Conservation (phyloP, 2,113 vertebrate genomes). For the Etheostoma cragini region DNA sequence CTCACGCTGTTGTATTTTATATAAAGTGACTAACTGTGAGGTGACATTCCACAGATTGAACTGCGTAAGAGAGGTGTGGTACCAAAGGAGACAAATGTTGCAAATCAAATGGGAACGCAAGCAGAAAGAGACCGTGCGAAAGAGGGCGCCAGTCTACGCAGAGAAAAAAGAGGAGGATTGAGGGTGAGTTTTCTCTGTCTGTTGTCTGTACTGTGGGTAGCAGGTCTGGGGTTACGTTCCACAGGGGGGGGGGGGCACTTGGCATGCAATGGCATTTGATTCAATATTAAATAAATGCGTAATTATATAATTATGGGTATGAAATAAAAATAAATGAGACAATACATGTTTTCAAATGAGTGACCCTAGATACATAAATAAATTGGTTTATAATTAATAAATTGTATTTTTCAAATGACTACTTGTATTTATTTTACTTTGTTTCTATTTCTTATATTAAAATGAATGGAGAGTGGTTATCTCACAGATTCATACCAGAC, state of each 20-base stretch:
- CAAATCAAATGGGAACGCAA: conserved; percentile 43
- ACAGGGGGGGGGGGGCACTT: no score
- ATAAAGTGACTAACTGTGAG: neutral
- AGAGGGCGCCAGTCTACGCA: conserved; percentile 62
- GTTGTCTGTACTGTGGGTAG: neutral
- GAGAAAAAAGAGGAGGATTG: conserved; percentile 78
- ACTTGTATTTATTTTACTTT: neutral
- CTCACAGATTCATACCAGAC: neutral
- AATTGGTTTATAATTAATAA: no score
- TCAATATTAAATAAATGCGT: no score
- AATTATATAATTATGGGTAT: no score
- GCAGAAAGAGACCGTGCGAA: conserved; percentile 68
- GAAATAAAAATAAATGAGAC: no score
- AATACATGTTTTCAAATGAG: no score
- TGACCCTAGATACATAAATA: no score
- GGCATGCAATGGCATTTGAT: no score
- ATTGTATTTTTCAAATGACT: no score
- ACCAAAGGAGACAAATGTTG: conserved; percentile 68
- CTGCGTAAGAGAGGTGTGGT: conserved; percentile 78
- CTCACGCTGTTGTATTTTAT: neutral
- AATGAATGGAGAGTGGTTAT: neutral
- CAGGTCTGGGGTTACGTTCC: no score
- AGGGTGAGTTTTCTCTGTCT: conserved; percentile 66
- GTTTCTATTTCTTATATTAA: neutral
- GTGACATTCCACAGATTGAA: conserved; percentile 76